Conservation (phyloP, 2,797 vertebrate genomes). For the Otolemur crassicaudatus region DNA sequence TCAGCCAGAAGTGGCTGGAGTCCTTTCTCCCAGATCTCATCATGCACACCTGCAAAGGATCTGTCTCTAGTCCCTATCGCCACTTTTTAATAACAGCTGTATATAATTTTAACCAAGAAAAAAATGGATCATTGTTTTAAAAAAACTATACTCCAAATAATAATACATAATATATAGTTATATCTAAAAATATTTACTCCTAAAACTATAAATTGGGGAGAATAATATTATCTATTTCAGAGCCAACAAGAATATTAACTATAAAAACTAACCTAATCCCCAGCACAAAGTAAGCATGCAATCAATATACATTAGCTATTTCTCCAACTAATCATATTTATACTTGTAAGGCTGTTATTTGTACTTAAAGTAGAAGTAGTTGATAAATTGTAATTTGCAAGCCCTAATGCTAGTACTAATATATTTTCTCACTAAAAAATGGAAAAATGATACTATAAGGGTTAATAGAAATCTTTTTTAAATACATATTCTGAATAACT, state of each 20-base stretch:
- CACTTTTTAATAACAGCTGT: background rate
- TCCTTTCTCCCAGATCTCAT: no score
- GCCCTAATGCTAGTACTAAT: background rate
- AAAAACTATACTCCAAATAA: background rate
- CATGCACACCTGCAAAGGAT: no score
- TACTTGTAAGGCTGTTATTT: background rate
- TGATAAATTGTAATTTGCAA: constrained; percentile 19
- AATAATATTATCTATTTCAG: background rate
- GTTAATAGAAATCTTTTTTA: constrained; percentile 36
- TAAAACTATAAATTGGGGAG: background rate
- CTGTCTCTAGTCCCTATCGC: no score
- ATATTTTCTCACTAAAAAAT: background rate
- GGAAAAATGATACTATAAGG: background rate
- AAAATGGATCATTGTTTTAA: background rate
- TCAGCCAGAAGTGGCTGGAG: no score
- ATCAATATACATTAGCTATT: background rate
- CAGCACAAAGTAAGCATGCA: background rate
- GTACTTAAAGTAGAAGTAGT: constrained; percentile 35
- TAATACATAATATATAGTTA: background rate
- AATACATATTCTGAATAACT: background rate
- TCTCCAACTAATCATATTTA: background rate
- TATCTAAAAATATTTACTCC: constrained; percentile 6
- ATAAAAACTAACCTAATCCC: background rate
- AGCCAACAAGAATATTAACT: background rate
- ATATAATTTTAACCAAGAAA: background rate